Conservation (phyloP, 2,797 vertebrate species). For the Enteromius paludinosus region DNA sequence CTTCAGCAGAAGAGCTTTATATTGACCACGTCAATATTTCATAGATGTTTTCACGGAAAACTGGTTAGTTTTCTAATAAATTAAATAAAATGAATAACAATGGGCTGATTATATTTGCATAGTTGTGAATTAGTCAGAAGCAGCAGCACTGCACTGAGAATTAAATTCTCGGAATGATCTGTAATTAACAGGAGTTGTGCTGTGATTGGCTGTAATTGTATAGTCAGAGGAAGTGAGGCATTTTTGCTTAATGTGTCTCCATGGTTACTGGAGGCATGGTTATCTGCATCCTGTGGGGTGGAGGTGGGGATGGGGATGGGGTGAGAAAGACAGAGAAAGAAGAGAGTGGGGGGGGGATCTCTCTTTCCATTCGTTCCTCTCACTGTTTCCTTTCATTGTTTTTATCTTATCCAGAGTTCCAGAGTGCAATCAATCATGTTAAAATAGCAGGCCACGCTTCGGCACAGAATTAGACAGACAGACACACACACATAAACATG, state of each 20-base stretch:
- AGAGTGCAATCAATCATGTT: slow-evolving; percentile 53
- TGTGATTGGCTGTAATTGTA: slow-evolving; percentile 24
- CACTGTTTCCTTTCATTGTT: slow-evolving; percentile 60
- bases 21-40: neutral
- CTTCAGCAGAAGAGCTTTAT: neutral
- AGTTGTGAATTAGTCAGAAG: neutral
- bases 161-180: slow-evolving; percentile 37
- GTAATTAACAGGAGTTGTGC: slow-evolving; percentile 9
- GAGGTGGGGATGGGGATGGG: slow-evolving; percentile 6
- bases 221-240: slow-evolving; percentile 15
- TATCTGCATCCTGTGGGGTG: slow-evolving; percentile 12
- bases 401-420: slow-evolving; percentile 57
- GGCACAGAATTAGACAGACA: slow-evolving; percentile 31
- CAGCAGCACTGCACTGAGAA: neutral
- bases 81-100: neutral
- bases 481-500: slow-evolving; percentile 32
- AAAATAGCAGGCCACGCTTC: slow-evolving; percentile 21
- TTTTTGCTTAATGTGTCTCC: neutral
- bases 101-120: neutral
- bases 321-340: neutral
- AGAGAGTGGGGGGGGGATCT: neutral
- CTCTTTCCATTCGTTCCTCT: slow-evolving; percentile 45
- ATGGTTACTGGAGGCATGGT: slow-evolving; percentile 22
- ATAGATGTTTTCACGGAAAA: neutral
- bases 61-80: neutral